Conservation (phyloP, 1,140 invertebrate genomes). For the Bombus pyrosoma region DNA sequence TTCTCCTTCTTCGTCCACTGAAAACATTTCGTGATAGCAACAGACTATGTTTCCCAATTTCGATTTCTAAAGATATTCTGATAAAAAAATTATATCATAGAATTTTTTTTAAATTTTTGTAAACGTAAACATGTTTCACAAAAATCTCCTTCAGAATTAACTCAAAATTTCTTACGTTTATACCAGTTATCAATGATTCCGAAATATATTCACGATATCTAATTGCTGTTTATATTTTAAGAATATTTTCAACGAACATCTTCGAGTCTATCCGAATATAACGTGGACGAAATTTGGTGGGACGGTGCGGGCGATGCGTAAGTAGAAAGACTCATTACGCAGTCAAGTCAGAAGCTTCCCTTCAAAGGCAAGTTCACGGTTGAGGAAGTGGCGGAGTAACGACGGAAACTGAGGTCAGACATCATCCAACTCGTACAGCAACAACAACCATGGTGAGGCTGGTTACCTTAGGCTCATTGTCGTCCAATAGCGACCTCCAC, state of each 20-base stretch:
- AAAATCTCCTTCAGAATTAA: too few species aligned
- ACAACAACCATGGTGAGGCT: slow-evolving; percentile 39
- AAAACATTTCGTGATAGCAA: too few species aligned
- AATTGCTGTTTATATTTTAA: too few species aligned
- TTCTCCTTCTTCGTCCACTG: neutral
- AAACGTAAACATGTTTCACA: too few species aligned
- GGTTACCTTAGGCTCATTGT: slow-evolving; percentile 64
- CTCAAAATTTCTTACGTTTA: too few species aligned
- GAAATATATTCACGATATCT: too few species aligned
- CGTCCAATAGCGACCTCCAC: slow-evolving; percentile 38
- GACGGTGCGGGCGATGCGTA: slow-evolving; percentile 29
- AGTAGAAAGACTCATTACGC: slow-evolving; percentile 60
- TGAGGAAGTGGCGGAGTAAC: slow-evolving; percentile 26
- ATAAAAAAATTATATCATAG: too few species aligned
- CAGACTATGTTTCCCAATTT: too few species aligned
- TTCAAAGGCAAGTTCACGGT: slow-evolving; percentile 54
- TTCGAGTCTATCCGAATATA: neutral
- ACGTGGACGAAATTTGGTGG: neutral
- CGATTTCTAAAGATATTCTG: too few species aligned
- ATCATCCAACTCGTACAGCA: slow-evolving; percentile 50
- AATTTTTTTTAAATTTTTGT: too few species aligned
- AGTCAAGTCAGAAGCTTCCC: slow-evolving; percentile 31
- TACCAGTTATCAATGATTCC: too few species aligned
- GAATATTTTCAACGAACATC: neutral
- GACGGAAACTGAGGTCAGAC: slow-evolving; percentile 54